phyloP scores from a whole-genome alignment of 1,140 invertebrate genomes.

The Periplaneta americana region DNA sequence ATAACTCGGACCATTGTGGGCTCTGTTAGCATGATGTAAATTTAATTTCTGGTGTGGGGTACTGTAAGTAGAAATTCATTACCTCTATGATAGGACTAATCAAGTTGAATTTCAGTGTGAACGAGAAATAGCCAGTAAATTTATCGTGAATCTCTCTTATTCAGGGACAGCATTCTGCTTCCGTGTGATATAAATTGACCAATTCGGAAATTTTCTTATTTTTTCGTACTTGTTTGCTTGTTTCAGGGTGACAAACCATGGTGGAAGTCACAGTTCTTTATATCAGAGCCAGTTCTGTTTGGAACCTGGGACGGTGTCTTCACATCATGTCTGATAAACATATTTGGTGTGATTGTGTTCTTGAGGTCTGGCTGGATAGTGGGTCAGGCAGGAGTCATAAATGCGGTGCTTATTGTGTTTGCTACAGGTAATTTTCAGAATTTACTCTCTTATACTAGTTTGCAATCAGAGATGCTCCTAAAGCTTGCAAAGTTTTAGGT shows the following conservation, averaged over 20 bases:
- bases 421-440: constrained; percentile 59
- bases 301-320: constrained; percentile 96
- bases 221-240: constrained; percentile 28
- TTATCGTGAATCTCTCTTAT: no score
- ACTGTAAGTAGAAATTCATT: no score
- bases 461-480: no score
- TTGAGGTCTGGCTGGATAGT: constrained; percentile 95
- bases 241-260: constrained; percentile 70
- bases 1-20: no score
- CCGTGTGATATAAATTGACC: neutral
- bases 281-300: constrained; percentile 90
- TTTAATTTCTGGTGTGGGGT: no score
- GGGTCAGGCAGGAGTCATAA: constrained; percentile 84
- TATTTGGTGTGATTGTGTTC: constrained; percentile 96
- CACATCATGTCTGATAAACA: constrained; percentile 90
- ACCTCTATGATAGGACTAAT: no score
- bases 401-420: constrained; percentile 82
- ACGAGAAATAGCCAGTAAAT: no score
- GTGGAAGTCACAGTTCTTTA: constrained; percentile 92
- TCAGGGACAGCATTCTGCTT: neutral
- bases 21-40: no score
- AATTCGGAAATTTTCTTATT: neutral
- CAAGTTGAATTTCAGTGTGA: neutral
- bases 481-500: no score
- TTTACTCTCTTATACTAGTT: neutral